A percentile compares a stretch with the other conserved stretches of the same genome.
Evolutionary conservation across 1,140 invertebrate species (phyloP).

Genomic region (Leptonema lineaticorne): DNA sequence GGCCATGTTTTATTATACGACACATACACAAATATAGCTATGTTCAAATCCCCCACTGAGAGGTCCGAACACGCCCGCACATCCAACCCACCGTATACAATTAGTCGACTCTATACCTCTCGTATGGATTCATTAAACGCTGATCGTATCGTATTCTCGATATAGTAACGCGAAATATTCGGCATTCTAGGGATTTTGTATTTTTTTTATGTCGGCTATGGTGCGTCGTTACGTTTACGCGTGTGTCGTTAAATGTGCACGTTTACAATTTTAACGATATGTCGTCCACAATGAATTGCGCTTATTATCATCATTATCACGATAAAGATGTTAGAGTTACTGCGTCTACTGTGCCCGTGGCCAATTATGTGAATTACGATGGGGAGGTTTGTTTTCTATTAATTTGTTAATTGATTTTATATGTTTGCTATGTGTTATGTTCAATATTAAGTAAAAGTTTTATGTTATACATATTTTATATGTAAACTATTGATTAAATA

Average conservation of each 20-base stretch:
- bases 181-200: no score
- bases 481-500: no score
- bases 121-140: constrained; percentile 32
- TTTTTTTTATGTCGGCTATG: not conserved
- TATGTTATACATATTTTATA: no score
- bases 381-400: constrained; percentile 16
- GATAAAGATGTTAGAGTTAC: constrained; percentile 22
- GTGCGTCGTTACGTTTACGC: not conserved
- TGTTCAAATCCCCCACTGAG: constrained; percentile 18
- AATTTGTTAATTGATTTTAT: not conserved
- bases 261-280: not conserved
- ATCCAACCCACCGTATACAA: constrained; percentile 27
- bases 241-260: not conserved
- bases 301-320: constrained; percentile 36
- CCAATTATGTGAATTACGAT: constrained; percentile 4
- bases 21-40: no score
- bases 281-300: constrained; percentile 35
- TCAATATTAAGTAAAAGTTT: no score
- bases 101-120: constrained; percentile 36
- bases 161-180: no score
- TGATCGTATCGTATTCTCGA: constrained; percentile 4
- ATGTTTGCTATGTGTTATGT: no score
- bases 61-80: constrained; percentile 22
- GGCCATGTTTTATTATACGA: no score
- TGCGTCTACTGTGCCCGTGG: not conserved